phyloP scores from a whole-genome alignment of 2,797 vertebrate genomes.

The Sylvia borin region DNA sequence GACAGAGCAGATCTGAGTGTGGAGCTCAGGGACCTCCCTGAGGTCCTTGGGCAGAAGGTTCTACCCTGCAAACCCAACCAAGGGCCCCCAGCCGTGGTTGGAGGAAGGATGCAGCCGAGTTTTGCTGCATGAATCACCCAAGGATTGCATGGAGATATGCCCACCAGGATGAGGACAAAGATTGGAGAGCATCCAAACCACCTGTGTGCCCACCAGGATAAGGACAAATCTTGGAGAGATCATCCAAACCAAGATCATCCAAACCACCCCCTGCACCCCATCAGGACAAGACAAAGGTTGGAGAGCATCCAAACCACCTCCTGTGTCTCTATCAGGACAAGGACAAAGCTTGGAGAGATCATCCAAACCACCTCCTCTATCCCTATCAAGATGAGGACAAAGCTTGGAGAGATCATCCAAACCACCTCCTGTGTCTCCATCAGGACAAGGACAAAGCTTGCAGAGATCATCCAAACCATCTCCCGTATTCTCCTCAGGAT shows the following conservation, averaged over 20 bases:
- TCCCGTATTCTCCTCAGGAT: neutral
- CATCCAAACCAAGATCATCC: neutral
- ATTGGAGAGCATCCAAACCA: neutral
- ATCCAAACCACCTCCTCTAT: neutral
- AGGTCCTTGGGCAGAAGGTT: neutral
- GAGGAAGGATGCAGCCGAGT: neutral
- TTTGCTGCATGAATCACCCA: neutral
- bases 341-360: neutral
- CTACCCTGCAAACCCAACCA: neutral
- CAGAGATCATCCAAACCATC: neutral
- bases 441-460: neutral
- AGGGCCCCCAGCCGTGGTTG: accelerated
- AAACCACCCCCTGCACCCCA: neutral
- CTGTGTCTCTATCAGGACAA: accelerated
- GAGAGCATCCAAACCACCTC: neutral
- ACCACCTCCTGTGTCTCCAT: accelerated
- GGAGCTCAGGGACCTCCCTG: neutral
- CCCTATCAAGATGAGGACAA: neutral
- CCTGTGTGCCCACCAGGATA: accelerated
- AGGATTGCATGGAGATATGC: neutral
- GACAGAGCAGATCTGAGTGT: neutral
- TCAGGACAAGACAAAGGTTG: neutral
- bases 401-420: neutral
- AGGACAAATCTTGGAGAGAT: neutral
- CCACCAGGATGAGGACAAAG: neutral